Base-by-base conservation (phyloP, 2,113 vertebrate species). In the Myiopsitta monachus region DNA sequence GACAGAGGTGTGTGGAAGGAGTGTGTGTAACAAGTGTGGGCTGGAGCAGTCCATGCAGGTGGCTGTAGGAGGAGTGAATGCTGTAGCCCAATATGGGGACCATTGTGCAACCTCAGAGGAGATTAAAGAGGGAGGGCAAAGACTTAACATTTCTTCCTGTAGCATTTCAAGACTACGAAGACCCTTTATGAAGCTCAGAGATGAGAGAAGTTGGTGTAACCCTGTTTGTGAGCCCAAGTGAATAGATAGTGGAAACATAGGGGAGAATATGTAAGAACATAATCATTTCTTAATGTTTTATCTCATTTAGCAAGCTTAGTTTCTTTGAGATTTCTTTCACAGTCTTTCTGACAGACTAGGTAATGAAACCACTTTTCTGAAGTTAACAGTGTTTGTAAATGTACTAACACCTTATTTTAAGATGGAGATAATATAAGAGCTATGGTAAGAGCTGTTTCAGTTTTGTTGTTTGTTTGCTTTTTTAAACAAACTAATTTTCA, bases 221-320 rank as follows among this genome's bases (percentile, higher is more conserved):
- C 55, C 62, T 83, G 44, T 89, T 89, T 94, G 82, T 82, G 85
- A 89, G 88, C 62, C 62, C 70, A 61, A 39, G 77, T 86, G 76
- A 82, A 68, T 89, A 86, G 85, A 52, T 86, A 92, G 77, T 89
- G 55, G 77, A 92, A 95, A 61, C 44, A 9, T 61, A 86, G 55
- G 66, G 88, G 67, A 83, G 36, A 83, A 83, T 69, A 64, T 83
- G 63, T 74, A 83, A 91, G 81, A 70, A 63, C 59, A 83, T 52
- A 46, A 66, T 61, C 68, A 49, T 81, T 93, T 88, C 84, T 66
- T 86, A 24, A 52, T 54, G 54, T 69, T 63, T 85, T 72, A 52
- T 57, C 28, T 83, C 15, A 5, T 30, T 75, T 87, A 92, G 77
- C 51, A 83, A 92, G 66, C 49, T 63, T 21, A 31, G 54, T 64